Percentiles rank a stretch among this genome's conserved stretches.
These are phyloP conservation scores for Notarius quadriscutis DNA, from an alignment of 2,113 vertebrate genomes.

Conservation along the genomic window DNA sequence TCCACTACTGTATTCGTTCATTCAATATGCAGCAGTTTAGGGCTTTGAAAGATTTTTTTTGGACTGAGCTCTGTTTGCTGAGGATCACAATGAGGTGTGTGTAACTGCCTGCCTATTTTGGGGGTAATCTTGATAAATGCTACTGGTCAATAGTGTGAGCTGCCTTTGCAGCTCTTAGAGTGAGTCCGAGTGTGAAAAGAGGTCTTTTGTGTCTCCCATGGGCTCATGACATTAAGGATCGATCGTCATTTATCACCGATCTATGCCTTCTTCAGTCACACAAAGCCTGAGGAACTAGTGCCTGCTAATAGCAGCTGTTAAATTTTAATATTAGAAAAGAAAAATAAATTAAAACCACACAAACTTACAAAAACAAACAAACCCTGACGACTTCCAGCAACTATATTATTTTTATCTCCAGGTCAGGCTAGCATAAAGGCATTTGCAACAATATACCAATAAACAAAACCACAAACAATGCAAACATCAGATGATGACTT, in stretches of 20 bases:
- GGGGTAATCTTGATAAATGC: slow-evolving; percentile 16
- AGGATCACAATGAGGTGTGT: background rate
- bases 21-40: background rate
- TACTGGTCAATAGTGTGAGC: background rate
- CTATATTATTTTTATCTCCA: background rate
- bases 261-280: slow-evolving; percentile 5
- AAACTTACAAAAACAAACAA: background rate
- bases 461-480: background rate
- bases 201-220: slow-evolving; percentile 15
- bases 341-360: background rate
- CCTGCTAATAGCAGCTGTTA: background rate
- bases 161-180: background rate
- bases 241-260: slow-evolving; percentile 38
- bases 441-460: background rate
- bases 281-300: slow-evolving; percentile 12
- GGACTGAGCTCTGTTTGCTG: background rate
- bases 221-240: slow-evolving; percentile 29
- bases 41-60: background rate
- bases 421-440: background rate
- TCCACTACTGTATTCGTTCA: background rate
- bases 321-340: background rate
- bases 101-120: background rate
- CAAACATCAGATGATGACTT: background rate
- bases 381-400: background rate
- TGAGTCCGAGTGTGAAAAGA: background rate